Evolutionary conservation across 2,113 vertebrate genomes (phyloP), one percentile per base, ranked within the genome.

Genomic region (Epinephelus moara): DNA sequence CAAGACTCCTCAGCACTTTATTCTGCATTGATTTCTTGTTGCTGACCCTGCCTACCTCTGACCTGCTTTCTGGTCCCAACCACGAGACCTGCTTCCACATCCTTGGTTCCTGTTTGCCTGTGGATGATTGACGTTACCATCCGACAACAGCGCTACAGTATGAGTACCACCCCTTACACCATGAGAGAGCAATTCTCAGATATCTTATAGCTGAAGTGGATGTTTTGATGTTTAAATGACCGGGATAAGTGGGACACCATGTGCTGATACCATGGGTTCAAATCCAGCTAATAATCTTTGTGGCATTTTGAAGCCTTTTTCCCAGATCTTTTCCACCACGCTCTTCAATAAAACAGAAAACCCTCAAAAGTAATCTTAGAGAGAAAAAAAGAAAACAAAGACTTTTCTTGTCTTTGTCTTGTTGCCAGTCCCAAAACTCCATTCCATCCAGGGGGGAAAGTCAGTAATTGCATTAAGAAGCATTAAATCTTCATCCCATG

Each of bases 191-290:
- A 15, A 67, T 60, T 70, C 40, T 83, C 14, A 59, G 17, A 79
- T 75, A 73, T 84, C 60, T n/a, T 42, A 40, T 37, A 11, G 33
- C 19, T 76, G 50, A 45, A 73, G 86, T 0, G 6, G 15, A 57
- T 70, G 30, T 76, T 85, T 77, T 7, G 33, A 8, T 56, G 18
- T 76, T 73, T 69, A 47, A 56, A 47, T 9, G 49, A 84, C 13
- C 10, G 57, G 40, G n/a, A 23, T 37, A 61, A 74, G 27, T 53
- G 70, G 47, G 47, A 88, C 42, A 76, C 18, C 61, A 70, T 70
- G 30, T 82, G 68, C 33, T 66, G 47, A 71, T 75, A 33, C 63
- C 12, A 47, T 33, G 1, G 70, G 13, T 55, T 57, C 8, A 70
- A 64, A 57, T 78, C 27, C 63, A 70, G 55, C 30, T 27, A 53